A percentile compares a stretch with the other conserved stretches of the same genome.
phyloP scores from a whole-genome alignment of 1,140 invertebrate species.

The Telenomus remus region DNA sequence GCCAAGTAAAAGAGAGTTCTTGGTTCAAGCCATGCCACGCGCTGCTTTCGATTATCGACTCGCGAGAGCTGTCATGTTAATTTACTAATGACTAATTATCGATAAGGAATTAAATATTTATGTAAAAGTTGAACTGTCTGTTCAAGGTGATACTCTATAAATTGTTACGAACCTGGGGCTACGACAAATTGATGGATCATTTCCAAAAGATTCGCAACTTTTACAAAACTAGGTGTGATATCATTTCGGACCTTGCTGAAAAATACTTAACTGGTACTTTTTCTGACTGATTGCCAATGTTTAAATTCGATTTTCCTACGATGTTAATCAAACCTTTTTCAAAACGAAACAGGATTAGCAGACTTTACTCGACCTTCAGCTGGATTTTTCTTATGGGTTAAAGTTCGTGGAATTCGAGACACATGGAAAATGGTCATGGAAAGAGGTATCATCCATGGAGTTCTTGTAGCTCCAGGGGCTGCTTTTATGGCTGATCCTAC shows the following conservation, averaged over 20 bases:
- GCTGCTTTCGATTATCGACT: conserved; percentile 38
- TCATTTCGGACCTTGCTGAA: conserved; percentile 78
- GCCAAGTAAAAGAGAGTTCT: conserved; percentile 8
- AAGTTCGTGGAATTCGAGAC: conserved; percentile 80
- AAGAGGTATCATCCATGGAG: conserved; percentile 76
- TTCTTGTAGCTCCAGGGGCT: conserved; percentile 83
- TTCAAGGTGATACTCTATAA: conserved; percentile 80
- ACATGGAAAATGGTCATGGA: conserved; percentile 84
- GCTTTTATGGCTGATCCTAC: conserved; percentile 80
- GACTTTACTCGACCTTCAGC: conserved; percentile 81
- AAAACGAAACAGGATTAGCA: conserved; percentile 75
- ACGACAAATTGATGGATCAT: conserved; percentile 79
- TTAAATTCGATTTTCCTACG: too few species aligned
- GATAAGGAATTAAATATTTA: conserved; percentile 20
- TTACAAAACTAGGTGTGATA: conserved; percentile 81
- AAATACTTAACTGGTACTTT: conserved; percentile 78
- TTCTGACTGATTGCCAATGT: not conserved
- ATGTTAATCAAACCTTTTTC: too few species aligned
- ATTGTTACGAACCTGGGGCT: conserved; percentile 79
- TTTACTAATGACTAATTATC: conserved; percentile 25
- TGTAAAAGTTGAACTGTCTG: conserved; percentile 25
- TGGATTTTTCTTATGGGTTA: conserved; percentile 88
- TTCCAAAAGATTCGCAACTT: conserved; percentile 78
- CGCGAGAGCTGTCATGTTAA: conserved; percentile 31
- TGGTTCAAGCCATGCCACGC: conserved; percentile 39